Evolutionary conservation across 2,797 vertebrate genomes (phyloP).

Genomic region (Cossypha dichroa): DNA sequence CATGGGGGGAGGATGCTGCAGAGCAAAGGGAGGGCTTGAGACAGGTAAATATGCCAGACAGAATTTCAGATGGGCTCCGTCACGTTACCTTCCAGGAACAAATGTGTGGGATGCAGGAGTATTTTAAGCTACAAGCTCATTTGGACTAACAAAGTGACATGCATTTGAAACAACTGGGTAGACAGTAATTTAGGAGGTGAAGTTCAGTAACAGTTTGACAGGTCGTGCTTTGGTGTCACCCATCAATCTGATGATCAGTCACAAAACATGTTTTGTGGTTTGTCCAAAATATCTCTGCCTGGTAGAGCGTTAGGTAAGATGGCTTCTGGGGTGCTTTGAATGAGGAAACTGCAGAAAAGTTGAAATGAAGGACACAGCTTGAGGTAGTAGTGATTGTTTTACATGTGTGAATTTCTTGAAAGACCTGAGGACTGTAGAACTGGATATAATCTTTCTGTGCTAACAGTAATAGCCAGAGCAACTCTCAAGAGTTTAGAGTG

Average conservation of each 20-base stretch:
- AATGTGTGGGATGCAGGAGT: conserved; percentile 61
- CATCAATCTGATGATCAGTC: background rate
- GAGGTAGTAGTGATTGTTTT: background rate
- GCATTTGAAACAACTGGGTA: conserved; percentile 61
- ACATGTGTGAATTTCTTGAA: background rate
- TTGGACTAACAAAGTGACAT: conserved; percentile 53
- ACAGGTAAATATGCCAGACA: conserved; percentile 49
- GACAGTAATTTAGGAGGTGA: conserved; percentile 45
- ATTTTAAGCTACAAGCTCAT: conserved; percentile 73
- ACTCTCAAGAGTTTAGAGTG: background rate
- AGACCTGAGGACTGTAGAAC: background rate
- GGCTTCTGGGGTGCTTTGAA: conserved; percentile 10
- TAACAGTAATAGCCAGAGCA: background rate
- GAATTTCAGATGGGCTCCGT: conserved; percentile 55
- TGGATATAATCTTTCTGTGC: background rate
- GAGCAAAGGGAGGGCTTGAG: background rate
- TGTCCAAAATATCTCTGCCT: conserved; percentile 3
- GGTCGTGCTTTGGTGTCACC: conserved; percentile 1
- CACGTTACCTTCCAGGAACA: conserved; percentile 72
- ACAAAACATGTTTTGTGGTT: background rate
- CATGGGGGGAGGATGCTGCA: background rate
- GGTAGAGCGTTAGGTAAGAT: background rate
- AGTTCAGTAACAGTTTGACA: conserved; percentile 49
- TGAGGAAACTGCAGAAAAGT: background rate
- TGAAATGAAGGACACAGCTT: conserved; percentile 17